These are phyloP conservation scores for Mormoops blainvillei DNA, from an alignment of 2,113 vertebrate genomes.

Conservation along the genomic window DNA sequence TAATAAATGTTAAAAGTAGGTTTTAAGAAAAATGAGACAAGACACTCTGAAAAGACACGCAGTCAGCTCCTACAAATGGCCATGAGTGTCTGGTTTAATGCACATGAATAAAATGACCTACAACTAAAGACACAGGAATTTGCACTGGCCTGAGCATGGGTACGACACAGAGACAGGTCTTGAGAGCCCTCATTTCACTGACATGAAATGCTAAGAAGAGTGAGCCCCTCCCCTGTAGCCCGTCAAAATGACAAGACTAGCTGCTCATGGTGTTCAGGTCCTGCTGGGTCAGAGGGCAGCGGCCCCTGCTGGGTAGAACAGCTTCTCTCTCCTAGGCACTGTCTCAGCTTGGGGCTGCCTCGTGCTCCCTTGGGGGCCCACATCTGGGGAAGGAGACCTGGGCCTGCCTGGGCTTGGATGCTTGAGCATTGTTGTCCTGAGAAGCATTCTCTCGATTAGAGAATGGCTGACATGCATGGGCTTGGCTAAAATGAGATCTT, in stretches of 20 bases:
- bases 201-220: fast-evolving
- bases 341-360: fast-evolving
- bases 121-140: too few species aligned
- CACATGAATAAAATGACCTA: not conserved
- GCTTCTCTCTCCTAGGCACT: not conserved
- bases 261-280: fast-evolving
- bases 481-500: fast-evolving
- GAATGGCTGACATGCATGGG: not conserved
- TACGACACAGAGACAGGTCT: fast-evolving
- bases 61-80: not conserved
- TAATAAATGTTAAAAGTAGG: not conserved
- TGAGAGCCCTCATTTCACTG: not conserved
- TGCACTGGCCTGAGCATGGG: fast-evolving
- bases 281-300: not conserved
- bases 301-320: fast-evolving
- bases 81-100: not conserved
- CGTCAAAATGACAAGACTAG: fast-evolving
- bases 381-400: not conserved
- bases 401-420: not conserved
- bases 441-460: not conserved
- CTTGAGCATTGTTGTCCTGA: too few species aligned
- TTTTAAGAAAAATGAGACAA: not conserved
- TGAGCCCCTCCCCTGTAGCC: not conserved
- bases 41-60: not conserved
- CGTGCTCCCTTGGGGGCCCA: too few species aligned